Evolutionary conservation across 2,888 invertebrate species (phyloP), one percentile per base, ranked within the genome.

Genomic region (Adelphocoris suturalis): DNA sequence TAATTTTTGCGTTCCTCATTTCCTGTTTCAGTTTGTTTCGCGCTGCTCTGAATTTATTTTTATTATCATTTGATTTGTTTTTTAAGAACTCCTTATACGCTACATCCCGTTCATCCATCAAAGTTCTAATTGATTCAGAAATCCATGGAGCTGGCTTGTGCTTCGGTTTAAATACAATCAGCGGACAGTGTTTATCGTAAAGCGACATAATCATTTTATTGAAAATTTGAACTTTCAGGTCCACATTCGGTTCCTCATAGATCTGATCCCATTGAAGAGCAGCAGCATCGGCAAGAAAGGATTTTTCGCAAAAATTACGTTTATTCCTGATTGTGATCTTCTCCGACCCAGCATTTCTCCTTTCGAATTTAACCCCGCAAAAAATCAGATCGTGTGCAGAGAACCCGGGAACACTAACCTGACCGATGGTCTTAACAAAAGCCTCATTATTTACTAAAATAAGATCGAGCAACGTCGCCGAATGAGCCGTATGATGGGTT

Each of bases 321-420:
- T 19, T 61, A n/a, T 61, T n/a, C 1, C 61, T n/a, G n/a, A n/a
- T 16, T 4, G n/a, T 19, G n/a, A n/a, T 1, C 2, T n/a, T n/a
- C 16, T n/a, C 9, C 5, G 11, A 1, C n/a, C 3, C 61, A n/a
- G 3, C 9, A 2, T 2, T 4, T 19, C 9, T 16, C 4, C 0
- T 1, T 7, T 4, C 3, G 19, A 9, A 1, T n/a, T 19, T 0
- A 19, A 27, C 19, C 9, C 27, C 27, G 27, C 84, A 84, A 27
- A 9, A 84, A 28, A 84, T 37, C 5, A 84, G 55, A 16, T 84
- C 84, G 23, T 84, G 84, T 23, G 16, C 12, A 23, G 84, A 84
- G 4, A 84, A 2, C 11, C 84, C 84, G 0, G 27, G 9, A 61
- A n/a, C 19, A 61, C 3, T 14, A 12, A 14, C 13, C 27, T 84